Base-by-base conservation (phyloP, 2,113 vertebrate genomes). In the Ammodytes marinus region DNA sequence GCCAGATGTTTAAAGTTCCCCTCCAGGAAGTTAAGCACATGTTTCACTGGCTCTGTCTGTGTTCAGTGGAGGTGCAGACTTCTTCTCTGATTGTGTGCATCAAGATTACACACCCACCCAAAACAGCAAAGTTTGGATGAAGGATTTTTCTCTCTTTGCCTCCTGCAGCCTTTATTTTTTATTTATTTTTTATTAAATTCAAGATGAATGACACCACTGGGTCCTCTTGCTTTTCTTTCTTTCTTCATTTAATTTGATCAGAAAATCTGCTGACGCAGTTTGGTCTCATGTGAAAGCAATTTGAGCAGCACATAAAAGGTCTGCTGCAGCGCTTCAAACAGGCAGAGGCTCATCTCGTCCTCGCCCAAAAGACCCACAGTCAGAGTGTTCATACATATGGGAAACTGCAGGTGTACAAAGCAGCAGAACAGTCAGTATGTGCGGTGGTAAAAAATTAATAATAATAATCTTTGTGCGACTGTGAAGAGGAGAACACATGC, bases 211-310 rank as follows among this genome's bases (percentile, higher is more conserved):
- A 71, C 72, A 83, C 74, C 77, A 47, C 74, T 81, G 78, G 50
- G 57, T 54, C 37, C 37, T 69, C 60, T 71, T 61, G 47, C 85
- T 70, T 66, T 60, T 0, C 12, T 10, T 17, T 78, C 69, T 69
- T 88, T 39, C 47, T 71, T 83, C 49, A 61, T 87, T 71, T 43
- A 95, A 95, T 95, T 93, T 89, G 91, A 95, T 94, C 91, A 95
- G 84, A 81, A 87, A 86, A 91, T 93, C 57, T 91, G 88, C 88
- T 95, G 87, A 87, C 73, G 76, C 85, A 81, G 74, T 90, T 86
- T 66, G 68, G 91, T 81, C 58, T 95, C 95, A 96, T 93, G 92
- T 94, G 95, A 96, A 94, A 91, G 75, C 87, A 94, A 95, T 96
- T 96, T 95, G 80, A 74, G 86, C 68, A 63, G 57, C 69, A 74